These are phyloP conservation scores for Chrysemys picta DNA, from an alignment of 2,113 vertebrate genomes.

Conservation along the genomic window DNA sequence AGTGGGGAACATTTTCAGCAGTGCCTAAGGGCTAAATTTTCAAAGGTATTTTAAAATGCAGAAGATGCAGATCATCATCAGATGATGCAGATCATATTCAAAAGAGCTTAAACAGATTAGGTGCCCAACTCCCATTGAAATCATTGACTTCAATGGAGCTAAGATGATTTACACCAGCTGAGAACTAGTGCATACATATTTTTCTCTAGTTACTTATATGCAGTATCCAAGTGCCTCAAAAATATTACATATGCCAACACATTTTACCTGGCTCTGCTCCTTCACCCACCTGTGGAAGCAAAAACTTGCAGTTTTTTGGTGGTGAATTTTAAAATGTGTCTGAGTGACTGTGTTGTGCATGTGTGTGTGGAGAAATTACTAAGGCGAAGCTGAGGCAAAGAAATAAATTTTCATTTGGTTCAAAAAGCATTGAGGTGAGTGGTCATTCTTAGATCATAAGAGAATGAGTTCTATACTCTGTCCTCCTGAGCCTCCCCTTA, in stretches of 20 bases:
- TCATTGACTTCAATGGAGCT: not conserved
- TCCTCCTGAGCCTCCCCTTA: not conserved
- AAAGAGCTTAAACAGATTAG: not conserved
- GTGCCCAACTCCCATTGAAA: not conserved
- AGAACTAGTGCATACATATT: not conserved
- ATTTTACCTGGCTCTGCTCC: not conserved
- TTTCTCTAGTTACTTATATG: not conserved
- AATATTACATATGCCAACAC: not conserved
- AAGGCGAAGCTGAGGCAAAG: not conserved
- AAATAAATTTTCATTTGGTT: conserved; percentile 50
- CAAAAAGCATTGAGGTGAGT: not conserved
- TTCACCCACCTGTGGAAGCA: not conserved
- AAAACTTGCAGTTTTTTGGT: not conserved
- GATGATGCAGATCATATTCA: not conserved
- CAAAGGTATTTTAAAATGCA: not conserved
- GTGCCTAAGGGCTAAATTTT: not conserved
- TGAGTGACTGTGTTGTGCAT: not conserved
- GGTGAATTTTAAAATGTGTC: not conserved
- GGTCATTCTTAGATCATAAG: not conserved
- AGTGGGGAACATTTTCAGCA: not conserved
- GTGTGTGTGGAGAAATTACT: conserved; percentile 10
- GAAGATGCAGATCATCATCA: not conserved
- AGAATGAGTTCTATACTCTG: conserved; percentile 21
- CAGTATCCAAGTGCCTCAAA: not conserved
- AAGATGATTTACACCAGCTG: not conserved